These are phyloP conservation scores for Neolamprologus caudopunctatus DNA, from an alignment of 2,113 vertebrate species.

Conservation along the genomic window DNA sequence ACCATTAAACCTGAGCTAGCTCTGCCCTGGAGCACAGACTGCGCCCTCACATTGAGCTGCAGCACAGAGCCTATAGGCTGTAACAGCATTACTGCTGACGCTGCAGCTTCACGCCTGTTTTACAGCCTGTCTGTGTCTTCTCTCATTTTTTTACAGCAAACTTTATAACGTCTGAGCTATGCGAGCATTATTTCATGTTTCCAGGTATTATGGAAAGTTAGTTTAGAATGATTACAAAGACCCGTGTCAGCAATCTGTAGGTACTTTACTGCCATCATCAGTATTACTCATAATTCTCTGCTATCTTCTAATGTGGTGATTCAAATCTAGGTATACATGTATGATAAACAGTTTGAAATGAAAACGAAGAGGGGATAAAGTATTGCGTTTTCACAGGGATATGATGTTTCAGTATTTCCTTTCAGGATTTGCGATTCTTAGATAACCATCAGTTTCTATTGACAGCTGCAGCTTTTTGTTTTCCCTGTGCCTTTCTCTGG, in stretches of 20 bases:
- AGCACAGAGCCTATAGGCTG: slow-evolving; percentile 25
- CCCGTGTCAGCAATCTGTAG: not conserved
- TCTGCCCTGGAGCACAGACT: slow-evolving; percentile 30
- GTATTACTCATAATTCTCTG: not conserved
- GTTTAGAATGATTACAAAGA: not conserved
- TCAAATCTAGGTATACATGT: not conserved
- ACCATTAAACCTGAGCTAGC: slow-evolving; percentile 49
- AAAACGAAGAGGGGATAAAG: not conserved
- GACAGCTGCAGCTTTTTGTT: not conserved
- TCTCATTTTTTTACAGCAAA: not conserved
- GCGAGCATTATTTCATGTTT: not conserved
- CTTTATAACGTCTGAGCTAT: not conserved
- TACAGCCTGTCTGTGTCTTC: slow-evolving; percentile 13
- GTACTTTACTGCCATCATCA: not conserved
- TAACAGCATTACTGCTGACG: slow-evolving; percentile 26
- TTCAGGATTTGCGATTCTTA: not conserved
- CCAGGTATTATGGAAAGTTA: not conserved
- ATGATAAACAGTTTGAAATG: not conserved
- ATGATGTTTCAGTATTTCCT: not conserved
- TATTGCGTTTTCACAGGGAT: not conserved
- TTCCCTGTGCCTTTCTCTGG: not conserved
- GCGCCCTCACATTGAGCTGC: slow-evolving; percentile 29
- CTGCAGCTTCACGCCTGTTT: slow-evolving; percentile 33
- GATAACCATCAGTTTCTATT: not conserved
- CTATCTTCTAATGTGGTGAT: not conserved